A percentile compares a stretch with the other conserved stretches of the same genome.
Conservation (phyloP, 2,888 invertebrate genomes). For the Tenthredo notha region DNA sequence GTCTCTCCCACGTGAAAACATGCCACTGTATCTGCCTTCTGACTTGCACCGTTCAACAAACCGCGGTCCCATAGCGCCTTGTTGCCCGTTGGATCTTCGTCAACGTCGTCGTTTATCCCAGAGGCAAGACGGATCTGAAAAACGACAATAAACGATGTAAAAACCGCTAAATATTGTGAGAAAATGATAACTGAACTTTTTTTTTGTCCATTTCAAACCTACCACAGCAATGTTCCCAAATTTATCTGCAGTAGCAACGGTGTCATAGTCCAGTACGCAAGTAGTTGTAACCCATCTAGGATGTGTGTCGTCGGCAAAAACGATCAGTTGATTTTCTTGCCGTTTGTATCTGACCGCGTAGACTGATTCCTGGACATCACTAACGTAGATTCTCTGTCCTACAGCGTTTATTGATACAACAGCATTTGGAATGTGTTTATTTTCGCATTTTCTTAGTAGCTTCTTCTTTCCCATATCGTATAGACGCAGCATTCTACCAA, state of each 20-base stretch:
- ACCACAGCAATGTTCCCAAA: conserved; percentile 98
- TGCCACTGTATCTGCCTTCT: conserved; percentile 95
- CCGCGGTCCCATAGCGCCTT: conserved; percentile 98
- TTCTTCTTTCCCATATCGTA: conserved; percentile 99
- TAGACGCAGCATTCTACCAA: conserved; percentile 93
- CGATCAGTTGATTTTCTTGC: conserved; percentile 97
- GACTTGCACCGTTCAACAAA: conserved; percentile 96
- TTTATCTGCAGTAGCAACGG: conserved; percentile 97
- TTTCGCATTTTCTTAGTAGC: conserved; percentile 97
- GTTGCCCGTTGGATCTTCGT: conserved; percentile 99
- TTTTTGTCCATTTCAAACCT: conserved; percentile 69
- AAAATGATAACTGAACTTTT: background rate
- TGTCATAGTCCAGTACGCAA: conserved; percentile 96
- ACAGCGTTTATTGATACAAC: conserved; percentile 96
- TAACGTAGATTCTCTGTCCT: conserved; percentile 96
- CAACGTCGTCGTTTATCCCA: conserved; percentile 97
- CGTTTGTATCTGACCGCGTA: conserved; percentile 97
- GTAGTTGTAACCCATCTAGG: conserved; percentile 98
- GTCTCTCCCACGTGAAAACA: conserved; percentile 98
- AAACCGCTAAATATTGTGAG: background rate
- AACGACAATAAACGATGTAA: background rate
- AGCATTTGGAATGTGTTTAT: conserved; percentile 97
- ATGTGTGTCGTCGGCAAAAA: conserved; percentile 99
- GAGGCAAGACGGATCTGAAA: conserved; percentile 87
- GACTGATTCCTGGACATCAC: conserved; percentile 98